Conservation (phyloP, 2,113 vertebrate species). For the Xerus inauris region DNA sequence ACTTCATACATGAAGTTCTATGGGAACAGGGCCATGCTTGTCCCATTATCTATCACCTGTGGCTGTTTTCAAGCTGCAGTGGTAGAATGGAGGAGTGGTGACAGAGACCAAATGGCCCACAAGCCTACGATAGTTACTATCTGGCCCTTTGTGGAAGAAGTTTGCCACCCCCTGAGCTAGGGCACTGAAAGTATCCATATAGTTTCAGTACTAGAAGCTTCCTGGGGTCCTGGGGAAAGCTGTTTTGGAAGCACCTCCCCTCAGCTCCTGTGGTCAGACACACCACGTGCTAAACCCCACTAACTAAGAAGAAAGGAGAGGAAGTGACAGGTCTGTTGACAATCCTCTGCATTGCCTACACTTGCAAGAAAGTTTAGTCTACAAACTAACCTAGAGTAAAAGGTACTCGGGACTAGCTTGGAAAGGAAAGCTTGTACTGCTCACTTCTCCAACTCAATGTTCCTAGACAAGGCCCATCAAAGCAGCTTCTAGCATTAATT, state of each 20-base stretch:
- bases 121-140: not conserved
- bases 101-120: not conserved
- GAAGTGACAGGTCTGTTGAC: not conserved
- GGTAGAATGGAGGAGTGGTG: not conserved
- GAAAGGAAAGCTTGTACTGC: not conserved
- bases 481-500: not conserved
- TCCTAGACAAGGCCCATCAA: not conserved
- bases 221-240: not conserved
- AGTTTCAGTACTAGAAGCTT: not conserved
- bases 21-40: not conserved
- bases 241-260: too few species aligned
- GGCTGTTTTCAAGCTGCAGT: not conserved
- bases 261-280: not conserved
- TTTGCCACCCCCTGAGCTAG: not conserved
- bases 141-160: not conserved
- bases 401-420: not conserved
- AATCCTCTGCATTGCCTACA: not conserved
- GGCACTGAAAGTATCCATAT: not conserved
- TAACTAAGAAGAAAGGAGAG: not conserved
- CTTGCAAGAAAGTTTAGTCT: conserved; percentile 2
- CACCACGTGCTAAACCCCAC: not conserved
- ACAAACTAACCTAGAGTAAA: not conserved
- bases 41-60: rapidly evolving
- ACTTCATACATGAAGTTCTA: not conserved
- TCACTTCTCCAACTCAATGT: not conserved